Conservation (phyloP, 2,797 vertebrate genomes). For the Dicrostonyx torquatus region DNA sequence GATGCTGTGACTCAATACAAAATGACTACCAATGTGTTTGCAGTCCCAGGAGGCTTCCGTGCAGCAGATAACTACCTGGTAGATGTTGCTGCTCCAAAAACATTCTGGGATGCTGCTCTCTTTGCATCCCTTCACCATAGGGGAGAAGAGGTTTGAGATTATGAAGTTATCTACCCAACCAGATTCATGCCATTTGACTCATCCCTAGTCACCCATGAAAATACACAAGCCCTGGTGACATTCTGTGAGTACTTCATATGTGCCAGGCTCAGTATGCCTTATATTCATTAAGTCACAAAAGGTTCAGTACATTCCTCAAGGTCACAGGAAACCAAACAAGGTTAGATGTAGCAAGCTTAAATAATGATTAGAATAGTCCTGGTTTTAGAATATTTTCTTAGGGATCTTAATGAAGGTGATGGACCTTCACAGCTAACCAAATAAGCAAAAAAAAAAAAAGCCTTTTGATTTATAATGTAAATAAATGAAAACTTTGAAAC, state of each 20-base stretch:
- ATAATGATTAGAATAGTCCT: not conserved
- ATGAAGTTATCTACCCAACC: not conserved
- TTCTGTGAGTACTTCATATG: not conserved
- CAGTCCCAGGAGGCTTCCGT: not conserved
- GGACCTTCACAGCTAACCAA: constrained; percentile 58
- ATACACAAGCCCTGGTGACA: not conserved
- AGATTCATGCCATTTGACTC: not conserved
- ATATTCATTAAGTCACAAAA: not conserved
- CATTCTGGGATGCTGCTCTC: not conserved
- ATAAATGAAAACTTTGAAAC: constrained; percentile 73
- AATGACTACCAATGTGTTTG: not conserved
- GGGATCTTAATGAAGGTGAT: constrained; percentile 25
- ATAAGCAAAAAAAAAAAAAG: constrained; percentile 54
- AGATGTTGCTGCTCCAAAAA: not conserved
- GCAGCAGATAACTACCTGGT: not conserved
- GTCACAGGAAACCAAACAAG: not conserved
- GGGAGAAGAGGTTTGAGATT: not conserved
- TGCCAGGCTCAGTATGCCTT: not conserved
- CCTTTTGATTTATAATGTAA: constrained; percentile 74
- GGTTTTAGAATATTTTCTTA: constrained; percentile 53
- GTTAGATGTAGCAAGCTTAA: constrained; percentile 5
- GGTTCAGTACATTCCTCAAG: not conserved
- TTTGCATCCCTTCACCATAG: not conserved
- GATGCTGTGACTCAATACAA: not conserved
- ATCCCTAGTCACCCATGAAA: not conserved